Evolutionary conservation across 2,888 invertebrate species (phyloP), one percentile per base, ranked within the genome.

Genomic region (Drosophila ustulata): DNA sequence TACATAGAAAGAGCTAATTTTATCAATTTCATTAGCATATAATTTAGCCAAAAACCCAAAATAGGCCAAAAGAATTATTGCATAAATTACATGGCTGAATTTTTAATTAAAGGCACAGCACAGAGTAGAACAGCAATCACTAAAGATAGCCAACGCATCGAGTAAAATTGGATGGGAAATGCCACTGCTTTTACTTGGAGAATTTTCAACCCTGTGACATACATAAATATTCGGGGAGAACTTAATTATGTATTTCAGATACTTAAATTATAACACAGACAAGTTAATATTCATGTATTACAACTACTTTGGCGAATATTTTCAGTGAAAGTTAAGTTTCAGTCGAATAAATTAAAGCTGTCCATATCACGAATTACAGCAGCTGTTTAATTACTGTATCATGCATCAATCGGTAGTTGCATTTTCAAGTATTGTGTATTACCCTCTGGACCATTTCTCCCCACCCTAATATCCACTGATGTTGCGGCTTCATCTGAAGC

Each of bases 21-120:
- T 32, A 68, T 43, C 30, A 55, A 64, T 69, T 66, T 66, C 52
- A 72, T 63, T 61, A 61, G 66, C 59, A 66, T 66, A 62, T 55
- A 2, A 61, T 51, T 67, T 45, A 18, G 13, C 41, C 30, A n/a
- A 30, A 49, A 13, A 41, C 43, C 30, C 28, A 37, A 46, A 25
- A 4, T 28, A 52, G 51, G 45, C 30, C 25, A 23, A 51, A 26
- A 55, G 56, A 71, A 52, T 46, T 64, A 18, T 56, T 56, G 64
- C 61, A 77, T 72, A 69, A 66, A 62, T 76, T 68, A 50, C 7
- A 6, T 45, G 11, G 8, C 13, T 45, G 37, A 59, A 62, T 64
- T 50, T 59, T 43, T 51, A 43, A 64, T 62, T 39, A 51, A 41
- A 18, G 25, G 9, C 11, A 25, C 26, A 43, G 13, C 3, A 3